Percentiles rank a stretch among this genome's conserved stretches.
Conservation (phyloP, 2,113 vertebrate species). For the Charadrius vociferus region DNA sequence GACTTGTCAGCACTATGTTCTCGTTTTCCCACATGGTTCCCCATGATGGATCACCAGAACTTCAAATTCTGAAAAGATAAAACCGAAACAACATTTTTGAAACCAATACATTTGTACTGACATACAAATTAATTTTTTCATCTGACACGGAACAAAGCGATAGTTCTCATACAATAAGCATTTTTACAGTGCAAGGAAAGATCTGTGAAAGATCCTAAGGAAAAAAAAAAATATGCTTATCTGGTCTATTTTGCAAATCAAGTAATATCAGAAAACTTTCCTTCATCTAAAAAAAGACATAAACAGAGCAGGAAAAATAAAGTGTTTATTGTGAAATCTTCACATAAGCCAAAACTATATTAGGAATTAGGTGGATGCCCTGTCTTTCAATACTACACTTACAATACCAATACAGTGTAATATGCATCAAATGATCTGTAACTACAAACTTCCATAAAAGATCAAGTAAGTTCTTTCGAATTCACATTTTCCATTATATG, state of each 20-base stretch:
- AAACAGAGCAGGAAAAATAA: not conserved
- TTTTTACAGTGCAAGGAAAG: not conserved
- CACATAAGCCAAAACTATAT: not conserved
- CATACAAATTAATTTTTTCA: not conserved
- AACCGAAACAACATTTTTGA: not conserved
- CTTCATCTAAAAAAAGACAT: not conserved
- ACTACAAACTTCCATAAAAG: not conserved
- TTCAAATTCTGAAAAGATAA: conserved; percentile 53
- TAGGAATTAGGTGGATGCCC: not conserved
- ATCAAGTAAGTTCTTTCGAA: not conserved
- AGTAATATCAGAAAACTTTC: not conserved
- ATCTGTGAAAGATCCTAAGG: not conserved
- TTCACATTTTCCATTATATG: not conserved
- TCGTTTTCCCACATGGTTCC: conserved; percentile 76
- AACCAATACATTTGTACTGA: not conserved
- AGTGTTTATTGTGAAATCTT: not conserved
- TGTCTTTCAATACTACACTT: rapidly evolving
- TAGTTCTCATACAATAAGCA: not conserved
- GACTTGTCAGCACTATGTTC: conserved; percentile 51
- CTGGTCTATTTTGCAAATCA: not conserved
- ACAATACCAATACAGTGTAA: not conserved
- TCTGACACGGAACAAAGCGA: not conserved
- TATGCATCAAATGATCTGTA: not conserved
- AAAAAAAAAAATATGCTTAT: not conserved
- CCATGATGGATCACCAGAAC: conserved; percentile 52